Base-by-base conservation (phyloP, 2,888 invertebrate species). In the Sylvicola cinctus region DNA sequence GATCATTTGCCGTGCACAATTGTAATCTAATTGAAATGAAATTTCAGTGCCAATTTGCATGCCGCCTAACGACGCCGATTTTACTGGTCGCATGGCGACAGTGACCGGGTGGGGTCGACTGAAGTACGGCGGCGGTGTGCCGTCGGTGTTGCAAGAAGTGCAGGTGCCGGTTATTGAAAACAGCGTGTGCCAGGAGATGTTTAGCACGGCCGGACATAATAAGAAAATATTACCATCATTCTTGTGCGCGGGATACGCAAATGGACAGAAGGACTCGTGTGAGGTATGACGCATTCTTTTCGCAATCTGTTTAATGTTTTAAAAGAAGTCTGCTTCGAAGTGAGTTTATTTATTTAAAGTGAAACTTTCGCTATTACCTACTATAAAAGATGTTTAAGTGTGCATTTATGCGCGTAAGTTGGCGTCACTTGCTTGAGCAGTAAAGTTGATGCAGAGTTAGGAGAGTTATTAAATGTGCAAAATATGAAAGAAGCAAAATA, bases 101-200 rank as follows among this genome's bases (percentile, higher is more conserved):
- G 88, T 90, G 3, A 85, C 87, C 0, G 90, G 90, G 2, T 90
- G 88, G 88, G 90, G 90, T 1, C 68, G 88, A 12, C 66, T 88
- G 28, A 84, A 83, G 55, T 88, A 88, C 49, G 81, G 83, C 8
- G 90, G 90, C 11, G 83, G 83, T 10, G 84, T 90, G 3, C 90
- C 90, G 0, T 80, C 83, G 4, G 73, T 85, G 3, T 60, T 90
- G 17, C 87, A 90, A 55, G 85, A 87, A 63, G 90, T 90, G 2
- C 76, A 79, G 65, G 70, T 70, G 44, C 90, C 90, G 25, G 75
- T 90, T 40, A 83, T 90, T 60, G 83, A 85, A 51, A 90, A 90
- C 55, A 70, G 70, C 42, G 81, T 85, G 10, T 90, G 90, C 51
- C 88, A 90, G 52, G 81, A 85, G 52, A 88, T 90, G 88, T 90